Conservation (phyloP, 2,113 vertebrate species). For the Rallus limicola region DNA sequence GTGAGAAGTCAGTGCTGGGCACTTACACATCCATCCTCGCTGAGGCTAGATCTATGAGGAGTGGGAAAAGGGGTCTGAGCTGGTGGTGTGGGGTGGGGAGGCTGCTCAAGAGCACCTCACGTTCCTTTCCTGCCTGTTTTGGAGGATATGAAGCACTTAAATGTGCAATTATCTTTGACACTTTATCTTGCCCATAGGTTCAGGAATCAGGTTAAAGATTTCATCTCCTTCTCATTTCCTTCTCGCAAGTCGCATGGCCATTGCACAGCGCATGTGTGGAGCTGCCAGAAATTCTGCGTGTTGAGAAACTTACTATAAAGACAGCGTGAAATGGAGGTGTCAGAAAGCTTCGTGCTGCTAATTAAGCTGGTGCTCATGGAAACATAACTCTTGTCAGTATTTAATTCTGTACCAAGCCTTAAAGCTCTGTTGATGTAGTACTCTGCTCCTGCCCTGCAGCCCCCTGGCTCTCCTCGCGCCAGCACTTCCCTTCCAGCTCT, state of each 20-base stretch:
- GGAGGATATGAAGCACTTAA: neutral
- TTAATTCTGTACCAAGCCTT: neutral
- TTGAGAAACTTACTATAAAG: conserved; percentile 33
- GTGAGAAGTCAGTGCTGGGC: neutral
- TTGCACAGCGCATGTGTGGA: neutral
- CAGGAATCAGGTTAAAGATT: conserved; percentile 22
- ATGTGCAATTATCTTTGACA: neutral
- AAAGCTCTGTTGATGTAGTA: neutral
- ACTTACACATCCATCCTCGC: rapidly evolving
- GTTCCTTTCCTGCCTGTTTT: neutral
- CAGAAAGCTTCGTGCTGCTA: conserved; percentile 35
- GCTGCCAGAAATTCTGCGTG: neutral
- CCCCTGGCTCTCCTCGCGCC: neutral
- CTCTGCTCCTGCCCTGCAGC: neutral
- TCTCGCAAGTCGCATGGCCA: neutral
- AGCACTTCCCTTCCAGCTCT: neutral
- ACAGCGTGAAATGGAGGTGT: conserved; percentile 57
- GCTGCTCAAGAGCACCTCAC: neutral
- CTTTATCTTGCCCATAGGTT: neutral
- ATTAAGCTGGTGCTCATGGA: conserved; percentile 26
- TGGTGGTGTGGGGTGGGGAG: neutral
- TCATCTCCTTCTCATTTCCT: neutral
- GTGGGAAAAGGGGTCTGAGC: neutral
- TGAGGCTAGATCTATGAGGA: neutral
- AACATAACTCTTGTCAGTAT: conserved; percentile 35